Evolutionary conservation across 1,140 invertebrate genomes (phyloP).

Genomic region (Leucophenga varia): DNA sequence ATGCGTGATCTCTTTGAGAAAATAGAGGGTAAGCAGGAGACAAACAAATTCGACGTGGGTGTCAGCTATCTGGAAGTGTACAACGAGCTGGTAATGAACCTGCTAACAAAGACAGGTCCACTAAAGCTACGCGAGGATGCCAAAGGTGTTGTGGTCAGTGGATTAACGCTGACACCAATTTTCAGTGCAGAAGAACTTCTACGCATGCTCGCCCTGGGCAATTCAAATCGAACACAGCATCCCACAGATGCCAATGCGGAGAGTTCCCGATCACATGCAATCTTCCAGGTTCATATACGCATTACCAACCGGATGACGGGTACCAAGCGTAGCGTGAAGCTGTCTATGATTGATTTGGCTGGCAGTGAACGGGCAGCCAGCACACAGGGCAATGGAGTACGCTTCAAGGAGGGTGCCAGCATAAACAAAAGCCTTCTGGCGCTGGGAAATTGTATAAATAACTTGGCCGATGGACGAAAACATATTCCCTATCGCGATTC

Average conservation of each 20-base stretch:
- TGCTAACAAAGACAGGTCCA: slow-evolving; percentile 76
- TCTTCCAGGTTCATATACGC: slow-evolving; percentile 81
- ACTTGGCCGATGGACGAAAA: slow-evolving; percentile 73
- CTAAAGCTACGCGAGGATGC: slow-evolving; percentile 83
- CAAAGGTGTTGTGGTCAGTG: slow-evolving; percentile 84
- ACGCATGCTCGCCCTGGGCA: slow-evolving; percentile 80
- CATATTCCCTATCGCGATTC: slow-evolving; percentile 93
- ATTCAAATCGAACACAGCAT: slow-evolving; percentile 91
- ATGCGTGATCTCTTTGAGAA: slow-evolving; percentile 85
- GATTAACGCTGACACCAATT: slow-evolving; percentile 76
- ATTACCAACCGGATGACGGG: slow-evolving; percentile 62
- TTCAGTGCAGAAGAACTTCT: slow-evolving; percentile 79
- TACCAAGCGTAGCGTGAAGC: slow-evolving; percentile 68
- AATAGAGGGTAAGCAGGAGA: slow-evolving; percentile 70
- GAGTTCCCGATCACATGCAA: slow-evolving; percentile 94
- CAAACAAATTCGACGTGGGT: slow-evolving; percentile 73
- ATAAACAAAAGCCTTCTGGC: slow-evolving; percentile 90
- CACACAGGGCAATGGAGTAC: slow-evolving; percentile 67
- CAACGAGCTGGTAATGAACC: slow-evolving; percentile 93
- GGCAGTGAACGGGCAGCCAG: slow-evolving; percentile 87
- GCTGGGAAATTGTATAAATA: slow-evolving; percentile 92
- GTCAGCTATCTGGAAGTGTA: slow-evolving; percentile 85
- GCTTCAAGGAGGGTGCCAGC: slow-evolving; percentile 89
- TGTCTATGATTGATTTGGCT: slow-evolving; percentile 94
- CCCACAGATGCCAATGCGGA: slow-evolving; percentile 97